Conservation (phyloP, 2,797 vertebrate genomes). For the Peromyscus attwateri region DNA sequence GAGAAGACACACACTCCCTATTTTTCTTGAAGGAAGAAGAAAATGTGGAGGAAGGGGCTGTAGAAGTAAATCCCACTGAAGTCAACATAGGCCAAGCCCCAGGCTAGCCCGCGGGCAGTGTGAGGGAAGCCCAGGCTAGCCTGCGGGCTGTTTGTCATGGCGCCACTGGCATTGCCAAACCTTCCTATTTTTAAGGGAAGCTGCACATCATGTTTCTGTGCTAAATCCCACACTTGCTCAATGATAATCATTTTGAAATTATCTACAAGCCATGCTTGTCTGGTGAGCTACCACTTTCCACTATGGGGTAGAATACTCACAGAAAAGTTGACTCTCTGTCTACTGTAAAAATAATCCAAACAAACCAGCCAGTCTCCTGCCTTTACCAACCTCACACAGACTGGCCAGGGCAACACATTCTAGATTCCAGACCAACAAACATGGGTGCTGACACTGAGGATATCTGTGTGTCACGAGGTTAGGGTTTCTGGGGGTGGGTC, state of each 20-base stretch:
- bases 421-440: not conserved
- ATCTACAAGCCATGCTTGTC: not conserved
- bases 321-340: conserved; percentile 27
- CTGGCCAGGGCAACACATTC: not conserved
- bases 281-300: not conserved
- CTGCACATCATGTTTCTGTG: not conserved
- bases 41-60: not conserved
- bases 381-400: not conserved
- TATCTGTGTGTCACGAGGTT: not conserved
- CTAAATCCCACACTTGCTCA: not conserved
- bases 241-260: not conserved
- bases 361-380: no score
- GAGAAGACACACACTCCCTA: not conserved
- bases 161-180: not conserved
- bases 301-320: not conserved
- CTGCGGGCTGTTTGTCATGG: not conserved
- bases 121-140: no score
- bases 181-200: not conserved
- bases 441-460: not conserved
- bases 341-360: not conserved
- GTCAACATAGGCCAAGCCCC: not conserved
- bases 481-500: not conserved
- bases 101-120: rapidly evolving
- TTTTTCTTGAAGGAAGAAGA: conserved; percentile 21
- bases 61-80: not conserved